A percentile compares a stretch with the other conserved stretches of the same genome.
Evolutionary conservation across 1,140 invertebrate species (phyloP).

Genomic region (Anastatus disparis): DNA sequence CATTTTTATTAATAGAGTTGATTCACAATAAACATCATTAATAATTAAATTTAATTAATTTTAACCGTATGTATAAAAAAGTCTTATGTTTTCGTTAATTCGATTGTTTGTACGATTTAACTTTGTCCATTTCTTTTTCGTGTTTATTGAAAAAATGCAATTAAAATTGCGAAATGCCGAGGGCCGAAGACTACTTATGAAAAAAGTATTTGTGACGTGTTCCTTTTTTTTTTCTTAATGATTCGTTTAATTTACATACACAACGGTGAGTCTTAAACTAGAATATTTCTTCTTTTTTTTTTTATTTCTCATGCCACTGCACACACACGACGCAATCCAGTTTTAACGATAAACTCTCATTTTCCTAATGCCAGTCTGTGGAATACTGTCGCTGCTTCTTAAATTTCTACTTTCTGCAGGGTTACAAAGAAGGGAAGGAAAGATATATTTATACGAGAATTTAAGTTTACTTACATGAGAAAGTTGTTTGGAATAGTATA

Average conservation of each 20-base stretch:
- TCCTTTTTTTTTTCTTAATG: constrained; percentile 18
- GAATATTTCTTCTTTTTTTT: no score
- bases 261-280: constrained; percentile 52
- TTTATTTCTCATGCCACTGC: constrained; percentile 61
- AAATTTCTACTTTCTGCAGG: constrained; percentile 56
- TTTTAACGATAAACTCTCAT: constrained; percentile 63
- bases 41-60: no score
- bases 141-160: neutral
- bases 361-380: constrained; percentile 60
- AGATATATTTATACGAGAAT: no score
- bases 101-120: constrained; percentile 13
- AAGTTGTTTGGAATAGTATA: no score
- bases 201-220: constrained; percentile 18
- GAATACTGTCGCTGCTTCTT: constrained; percentile 62
- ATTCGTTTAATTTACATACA: constrained; percentile 51
- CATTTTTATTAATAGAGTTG: no score
- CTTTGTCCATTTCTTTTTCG: neutral
- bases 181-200: neutral
- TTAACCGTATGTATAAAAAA: constrained; percentile 12
- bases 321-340: constrained; percentile 61
- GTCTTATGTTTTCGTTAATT: constrained; percentile 27
- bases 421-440: neutral
- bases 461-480: no score
- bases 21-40: no score
- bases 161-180: constrained; percentile 12